These are phyloP conservation scores for Platynereis dumerilii DNA, from an alignment of 2,888 invertebrate species.

Conservation along the genomic window DNA sequence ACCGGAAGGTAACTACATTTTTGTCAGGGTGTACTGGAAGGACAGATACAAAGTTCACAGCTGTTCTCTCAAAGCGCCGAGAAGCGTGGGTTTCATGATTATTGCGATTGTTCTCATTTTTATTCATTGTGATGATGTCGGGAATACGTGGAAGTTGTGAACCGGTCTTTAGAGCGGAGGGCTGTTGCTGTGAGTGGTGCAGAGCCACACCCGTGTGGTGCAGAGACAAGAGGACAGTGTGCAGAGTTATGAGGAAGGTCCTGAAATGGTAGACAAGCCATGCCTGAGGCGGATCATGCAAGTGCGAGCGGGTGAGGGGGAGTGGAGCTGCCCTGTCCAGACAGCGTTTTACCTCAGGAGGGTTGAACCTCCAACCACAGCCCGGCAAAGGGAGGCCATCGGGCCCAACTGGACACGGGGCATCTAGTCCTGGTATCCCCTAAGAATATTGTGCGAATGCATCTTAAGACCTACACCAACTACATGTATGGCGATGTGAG, in stretches of 20 bases:
- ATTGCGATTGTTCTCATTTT: too few species aligned
- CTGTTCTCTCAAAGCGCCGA: too few species aligned
- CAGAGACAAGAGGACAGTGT: conserved; percentile 4
- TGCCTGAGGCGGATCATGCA: conserved; percentile 4
- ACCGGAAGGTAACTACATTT: too few species aligned
- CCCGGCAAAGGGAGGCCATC: conserved; percentile 96
- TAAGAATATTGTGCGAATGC: conserved; percentile 37
- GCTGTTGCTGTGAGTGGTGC: too few species aligned
- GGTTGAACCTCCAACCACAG: conserved; percentile 91
- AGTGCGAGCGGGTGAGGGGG: conserved; percentile 17
- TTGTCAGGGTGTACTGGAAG: too few species aligned
- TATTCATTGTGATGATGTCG: too few species aligned
- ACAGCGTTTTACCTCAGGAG: conserved; percentile 47
- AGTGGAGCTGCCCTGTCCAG: conserved; percentile 6
- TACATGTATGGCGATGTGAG: neutral
- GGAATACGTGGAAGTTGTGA: too few species aligned
- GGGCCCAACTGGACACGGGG: conserved; percentile 95
- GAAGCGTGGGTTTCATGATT: too few species aligned
- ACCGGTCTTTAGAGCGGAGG: too few species aligned
- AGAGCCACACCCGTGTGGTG: neutral
- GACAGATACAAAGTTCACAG: too few species aligned
- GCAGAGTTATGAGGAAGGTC: conserved; percentile 8
- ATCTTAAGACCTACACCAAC: conserved; percentile 3
- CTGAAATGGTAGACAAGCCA: conserved; percentile 11
- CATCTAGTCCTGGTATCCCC: conserved; percentile 96